These are phyloP conservation scores for Ormyrus labotus DNA, from an alignment of 2,888 invertebrate genomes.

Conservation along the genomic window DNA sequence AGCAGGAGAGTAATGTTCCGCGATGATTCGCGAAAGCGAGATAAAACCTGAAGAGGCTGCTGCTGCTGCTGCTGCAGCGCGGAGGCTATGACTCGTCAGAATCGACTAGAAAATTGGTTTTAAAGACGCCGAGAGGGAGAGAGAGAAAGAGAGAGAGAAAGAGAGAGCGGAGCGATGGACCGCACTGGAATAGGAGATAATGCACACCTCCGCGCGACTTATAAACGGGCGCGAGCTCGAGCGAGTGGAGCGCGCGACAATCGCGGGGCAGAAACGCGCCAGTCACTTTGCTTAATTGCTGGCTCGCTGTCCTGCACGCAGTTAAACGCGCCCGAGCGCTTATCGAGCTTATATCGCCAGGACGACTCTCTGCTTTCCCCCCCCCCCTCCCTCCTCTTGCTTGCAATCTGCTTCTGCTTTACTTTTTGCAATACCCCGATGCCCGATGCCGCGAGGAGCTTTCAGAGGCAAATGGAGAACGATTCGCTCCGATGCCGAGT, in stretches of 20 bases:
- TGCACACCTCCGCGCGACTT: background rate
- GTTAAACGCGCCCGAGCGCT: constrained; percentile 49
- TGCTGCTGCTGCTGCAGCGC: constrained; percentile 22
- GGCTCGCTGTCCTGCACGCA: constrained; percentile 56
- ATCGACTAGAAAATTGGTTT: constrained; percentile 54
- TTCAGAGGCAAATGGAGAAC: no score
- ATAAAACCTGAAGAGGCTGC: constrained; percentile 25
- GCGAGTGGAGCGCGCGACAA: constrained; percentile 30
- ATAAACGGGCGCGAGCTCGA: constrained; percentile 20
- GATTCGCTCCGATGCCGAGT: no score
- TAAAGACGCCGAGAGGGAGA: constrained; percentile 17
- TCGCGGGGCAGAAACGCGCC: constrained; percentile 60
- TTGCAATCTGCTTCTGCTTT: background rate
- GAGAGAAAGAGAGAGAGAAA: background rate
- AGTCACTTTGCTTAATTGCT: constrained; percentile 74
- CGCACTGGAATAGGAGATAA: background rate
- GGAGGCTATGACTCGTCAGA: constrained; percentile 47
- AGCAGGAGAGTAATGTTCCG: constrained; percentile 44
- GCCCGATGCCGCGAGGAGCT: no score
- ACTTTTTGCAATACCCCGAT: no score
- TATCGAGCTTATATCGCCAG: constrained; percentile 14
- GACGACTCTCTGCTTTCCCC: background rate
- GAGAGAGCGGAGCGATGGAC: constrained; percentile 1
- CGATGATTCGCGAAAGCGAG: constrained; percentile 53
- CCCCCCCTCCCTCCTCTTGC: background rate